Conservation (phyloP, 2,797 vertebrate species). For the Dromococcyx pavoninus region DNA sequence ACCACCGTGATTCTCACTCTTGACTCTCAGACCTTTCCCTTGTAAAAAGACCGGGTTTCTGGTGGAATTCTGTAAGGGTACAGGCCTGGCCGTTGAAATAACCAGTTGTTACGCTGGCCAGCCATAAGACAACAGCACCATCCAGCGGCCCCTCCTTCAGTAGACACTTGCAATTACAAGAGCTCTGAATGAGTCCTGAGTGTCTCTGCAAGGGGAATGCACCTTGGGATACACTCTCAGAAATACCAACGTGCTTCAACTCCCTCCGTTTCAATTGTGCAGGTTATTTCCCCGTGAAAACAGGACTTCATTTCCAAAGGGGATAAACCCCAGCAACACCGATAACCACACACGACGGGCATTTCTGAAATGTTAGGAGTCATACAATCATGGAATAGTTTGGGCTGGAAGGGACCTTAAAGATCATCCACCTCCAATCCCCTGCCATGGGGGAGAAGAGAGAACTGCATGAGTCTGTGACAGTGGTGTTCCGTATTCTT, state of each 20-base stretch:
- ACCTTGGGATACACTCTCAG: background rate
- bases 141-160: slow-evolving; percentile 19
- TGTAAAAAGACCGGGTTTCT: background rate
- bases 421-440: no score
- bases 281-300: background rate
- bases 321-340: background rate
- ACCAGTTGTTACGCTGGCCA: background rate
- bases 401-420: no score
- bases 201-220: accelerated
- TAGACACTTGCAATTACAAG: background rate
- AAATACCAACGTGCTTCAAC: background rate
- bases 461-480: background rate
- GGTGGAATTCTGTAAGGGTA: accelerated
- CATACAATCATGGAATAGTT: no score
- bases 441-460: background rate
- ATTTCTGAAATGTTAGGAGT: background rate
- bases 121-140: slow-evolving; percentile 40
- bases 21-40: background rate
- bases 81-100: background rate
- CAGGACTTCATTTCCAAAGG: background rate
- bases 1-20: background rate
- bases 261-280: accelerated
- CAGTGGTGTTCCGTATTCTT: background rate
- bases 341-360: background rate
- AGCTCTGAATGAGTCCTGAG: background rate